A percentile compares a stretch with the other conserved stretches of the same genome.
These are phyloP conservation scores for Spisula solida DNA, from an alignment of 2,888 invertebrate genomes.

Conservation along the genomic window DNA sequence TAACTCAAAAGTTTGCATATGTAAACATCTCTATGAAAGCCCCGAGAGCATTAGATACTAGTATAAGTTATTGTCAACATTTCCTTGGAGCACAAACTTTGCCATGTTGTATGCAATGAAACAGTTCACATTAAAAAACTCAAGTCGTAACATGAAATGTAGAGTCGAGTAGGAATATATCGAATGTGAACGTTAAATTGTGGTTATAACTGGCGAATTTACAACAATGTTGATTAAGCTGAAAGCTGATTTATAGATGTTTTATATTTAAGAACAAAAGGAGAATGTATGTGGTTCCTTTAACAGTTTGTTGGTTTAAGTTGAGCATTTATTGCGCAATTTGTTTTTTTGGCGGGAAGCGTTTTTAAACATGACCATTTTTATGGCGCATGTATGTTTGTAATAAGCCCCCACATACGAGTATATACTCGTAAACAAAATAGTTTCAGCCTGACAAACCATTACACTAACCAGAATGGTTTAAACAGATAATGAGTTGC, in stretches of 20 bases:
- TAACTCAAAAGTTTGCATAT: too few species aligned
- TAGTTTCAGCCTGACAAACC: too few species aligned
- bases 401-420: too few species aligned
- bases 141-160: conserved; percentile 23
- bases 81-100: neutral
- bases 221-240: conserved; percentile 44
- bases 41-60: too few species aligned
- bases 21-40: too few species aligned
- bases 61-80: neutral
- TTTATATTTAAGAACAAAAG: conserved; percentile 32
- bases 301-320: neutral
- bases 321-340: too few species aligned
- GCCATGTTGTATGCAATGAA: neutral
- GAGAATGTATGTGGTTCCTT: neutral
- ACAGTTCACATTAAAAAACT: conserved; percentile 37
- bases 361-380: too few species aligned
- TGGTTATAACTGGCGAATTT: conserved; percentile 21
- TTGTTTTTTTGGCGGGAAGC: too few species aligned
- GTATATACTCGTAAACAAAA: too few species aligned
- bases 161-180: conserved; percentile 10
- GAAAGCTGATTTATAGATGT: conserved; percentile 46
- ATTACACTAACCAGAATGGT: too few species aligned
- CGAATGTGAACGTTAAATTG: conserved; percentile 37
- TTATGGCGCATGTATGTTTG: too few species aligned
- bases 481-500: too few species aligned